Evolutionary conservation across 2,797 vertebrate genomes (phyloP).

Genomic region (Anguilla megastoma): DNA sequence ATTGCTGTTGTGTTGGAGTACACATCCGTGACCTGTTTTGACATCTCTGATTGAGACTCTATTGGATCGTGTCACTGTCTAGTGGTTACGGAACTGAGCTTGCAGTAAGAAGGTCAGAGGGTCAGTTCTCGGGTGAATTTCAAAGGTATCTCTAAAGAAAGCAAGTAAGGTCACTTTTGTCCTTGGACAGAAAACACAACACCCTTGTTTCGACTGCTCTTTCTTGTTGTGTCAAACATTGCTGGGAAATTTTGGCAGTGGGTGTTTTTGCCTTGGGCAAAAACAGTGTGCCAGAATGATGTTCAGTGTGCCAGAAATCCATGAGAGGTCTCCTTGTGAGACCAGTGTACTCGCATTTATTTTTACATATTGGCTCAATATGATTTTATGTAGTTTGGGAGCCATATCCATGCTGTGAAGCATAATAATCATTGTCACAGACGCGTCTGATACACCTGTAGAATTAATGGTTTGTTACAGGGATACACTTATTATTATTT

Average conservation of each 20-base stretch:
- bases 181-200: not conserved
- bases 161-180: not conserved
- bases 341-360: not conserved
- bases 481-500: not conserved
- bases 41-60: not conserved
- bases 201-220: not conserved
- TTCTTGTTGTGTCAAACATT: not conserved
- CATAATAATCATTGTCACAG: not conserved
- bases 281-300: not conserved
- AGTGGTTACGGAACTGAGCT: not conserved
- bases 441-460: not conserved
- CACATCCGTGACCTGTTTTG: not conserved
- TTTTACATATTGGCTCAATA: not conserved
- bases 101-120: not conserved
- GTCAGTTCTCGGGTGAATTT: not conserved
- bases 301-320: not conserved
- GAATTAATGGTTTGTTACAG: not conserved
- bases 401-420: not conserved
- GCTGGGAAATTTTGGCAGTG: not conserved
- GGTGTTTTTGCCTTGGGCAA: not conserved
- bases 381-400: not conserved
- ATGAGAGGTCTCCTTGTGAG: not conserved
- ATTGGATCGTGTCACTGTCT: not conserved
- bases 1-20: not conserved
- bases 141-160: not conserved